phyloP scores from a whole-genome alignment of 2,113 vertebrate genomes.

The Scolopax mira region DNA sequence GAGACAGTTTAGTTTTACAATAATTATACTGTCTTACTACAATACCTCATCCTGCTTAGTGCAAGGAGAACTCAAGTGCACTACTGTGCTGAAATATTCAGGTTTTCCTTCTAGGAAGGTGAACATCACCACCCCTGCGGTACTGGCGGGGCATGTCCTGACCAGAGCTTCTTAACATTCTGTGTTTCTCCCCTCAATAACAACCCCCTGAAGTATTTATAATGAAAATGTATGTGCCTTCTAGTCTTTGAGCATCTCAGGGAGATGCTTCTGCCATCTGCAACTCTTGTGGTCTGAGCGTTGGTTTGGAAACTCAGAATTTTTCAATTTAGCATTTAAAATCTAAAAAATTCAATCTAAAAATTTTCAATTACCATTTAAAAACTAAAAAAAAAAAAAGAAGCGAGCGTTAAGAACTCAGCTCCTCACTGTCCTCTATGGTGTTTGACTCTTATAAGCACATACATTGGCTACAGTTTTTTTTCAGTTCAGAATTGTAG shows the following conservation, averaged over 20 bases:
- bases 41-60: neutral
- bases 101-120: neutral
- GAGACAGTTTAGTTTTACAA: neutral
- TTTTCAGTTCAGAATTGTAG: neutral
- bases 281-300: neutral
- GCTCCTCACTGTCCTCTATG: neutral
- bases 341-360: too few relatives aligned
- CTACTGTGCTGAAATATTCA: neutral
- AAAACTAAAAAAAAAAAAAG: neutral
- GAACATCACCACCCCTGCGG: neutral
- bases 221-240: slow-evolving; percentile 9
- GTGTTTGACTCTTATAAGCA: neutral
- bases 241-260: neutral
- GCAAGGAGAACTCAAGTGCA: neutral
- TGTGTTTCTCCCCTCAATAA: neutral
- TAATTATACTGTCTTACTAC: neutral
- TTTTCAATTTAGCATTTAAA: slow-evolving; percentile 51
- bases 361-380: slow-evolving; percentile 56
- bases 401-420: neutral
- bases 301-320: slow-evolving; percentile 22
- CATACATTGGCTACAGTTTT: neutral
- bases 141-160: neutral
- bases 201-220: neutral
- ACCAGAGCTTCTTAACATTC: neutral
- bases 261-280: neutral